Conservation (phyloP, 2,113 vertebrate species). For the Cairina moschata region DNA sequence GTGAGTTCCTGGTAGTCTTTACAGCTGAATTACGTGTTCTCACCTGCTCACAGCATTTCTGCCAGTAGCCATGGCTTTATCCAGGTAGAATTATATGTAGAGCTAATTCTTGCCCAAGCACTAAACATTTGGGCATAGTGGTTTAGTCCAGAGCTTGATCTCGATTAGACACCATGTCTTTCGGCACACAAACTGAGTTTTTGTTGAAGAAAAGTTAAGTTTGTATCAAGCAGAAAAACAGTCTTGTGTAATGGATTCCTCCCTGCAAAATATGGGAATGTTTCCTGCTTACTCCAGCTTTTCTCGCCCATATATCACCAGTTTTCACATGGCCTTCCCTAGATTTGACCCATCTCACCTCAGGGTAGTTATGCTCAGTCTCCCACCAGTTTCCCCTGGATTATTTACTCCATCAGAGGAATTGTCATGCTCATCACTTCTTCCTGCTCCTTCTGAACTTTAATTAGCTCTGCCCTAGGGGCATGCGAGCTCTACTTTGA, state of each 20-base stretch:
- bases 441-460: conserved; percentile 29
- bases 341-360: not conserved
- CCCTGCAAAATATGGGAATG: not conserved
- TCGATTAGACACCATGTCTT: not conserved
- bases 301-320: not conserved
- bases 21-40: not conserved
- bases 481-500: not conserved
- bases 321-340: not conserved
- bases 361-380: not conserved
- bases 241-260: not conserved
- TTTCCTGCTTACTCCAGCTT: not conserved
- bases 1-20: not conserved
- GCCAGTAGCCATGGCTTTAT: not conserved
- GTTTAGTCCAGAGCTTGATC: not conserved
- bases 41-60: not conserved
- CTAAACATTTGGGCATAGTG: not conserved
- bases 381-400: not conserved
- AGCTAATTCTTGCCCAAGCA: not conserved
- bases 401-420: not conserved
- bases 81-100: not conserved
- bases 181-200: not conserved
- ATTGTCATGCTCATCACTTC: conserved; percentile 17
- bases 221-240: not conserved
- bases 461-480: conserved; percentile 29
- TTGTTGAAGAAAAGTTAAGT: not conserved